These are phyloP conservation scores for Strigamia transsilvanica DNA, from an alignment of 2,888 invertebrate species.

Conservation along the genomic window DNA sequence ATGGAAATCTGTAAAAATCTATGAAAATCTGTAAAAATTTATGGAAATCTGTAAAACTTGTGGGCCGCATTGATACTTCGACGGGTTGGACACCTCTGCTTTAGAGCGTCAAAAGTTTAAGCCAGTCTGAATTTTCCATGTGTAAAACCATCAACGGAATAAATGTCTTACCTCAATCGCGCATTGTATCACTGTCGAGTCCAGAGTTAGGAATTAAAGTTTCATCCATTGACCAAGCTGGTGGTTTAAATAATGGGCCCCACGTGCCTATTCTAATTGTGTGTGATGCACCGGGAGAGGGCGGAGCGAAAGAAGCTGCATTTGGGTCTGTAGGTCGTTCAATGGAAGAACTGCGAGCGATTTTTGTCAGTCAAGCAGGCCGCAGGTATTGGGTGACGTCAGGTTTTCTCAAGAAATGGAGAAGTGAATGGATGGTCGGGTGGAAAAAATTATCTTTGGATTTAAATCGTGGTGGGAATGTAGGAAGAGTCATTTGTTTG, in stretches of 20 bases:
- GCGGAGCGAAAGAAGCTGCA: conserved; percentile 23
- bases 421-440: not conserved
- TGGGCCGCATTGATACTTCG: too few relatives aligned
- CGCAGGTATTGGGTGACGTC: conserved; percentile 17
- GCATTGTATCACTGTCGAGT: not conserved
- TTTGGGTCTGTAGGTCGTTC: conserved; percentile 49
- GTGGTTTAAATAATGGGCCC: conserved; percentile 11
- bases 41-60: too few relatives aligned
- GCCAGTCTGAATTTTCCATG: too few relatives aligned
- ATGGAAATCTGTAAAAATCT: too few relatives aligned
- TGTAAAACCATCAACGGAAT: too few relatives aligned
- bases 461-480: not conserved
- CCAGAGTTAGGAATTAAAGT: not conserved
- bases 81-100: too few relatives aligned
- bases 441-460: conserved; percentile 23
- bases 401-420: not conserved
- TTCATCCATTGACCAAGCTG: conserved; percentile 6
- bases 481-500: not conserved
- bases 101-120: too few relatives aligned
- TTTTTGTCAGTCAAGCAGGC: not conserved
- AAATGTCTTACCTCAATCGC: not conserved
- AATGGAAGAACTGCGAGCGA: not conserved
- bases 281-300: not conserved
- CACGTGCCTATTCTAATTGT: conserved; percentile 17
- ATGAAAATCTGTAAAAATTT: too few relatives aligned